phyloP scores from a whole-genome alignment of 2,888 invertebrate species.

The Xanthorhoe spadicearia region DNA sequence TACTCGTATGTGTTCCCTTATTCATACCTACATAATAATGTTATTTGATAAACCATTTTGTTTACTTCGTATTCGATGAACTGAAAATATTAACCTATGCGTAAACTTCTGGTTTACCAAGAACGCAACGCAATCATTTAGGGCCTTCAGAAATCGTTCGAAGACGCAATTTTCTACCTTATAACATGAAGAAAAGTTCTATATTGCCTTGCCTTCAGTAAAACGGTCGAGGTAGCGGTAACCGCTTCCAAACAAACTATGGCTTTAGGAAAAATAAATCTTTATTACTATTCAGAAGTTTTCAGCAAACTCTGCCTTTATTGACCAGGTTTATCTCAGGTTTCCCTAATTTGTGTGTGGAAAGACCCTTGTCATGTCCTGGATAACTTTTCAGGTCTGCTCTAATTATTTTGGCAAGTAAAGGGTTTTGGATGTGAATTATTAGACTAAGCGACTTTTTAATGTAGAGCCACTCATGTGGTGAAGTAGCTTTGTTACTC shows the following conservation, averaged over 20 bases:
- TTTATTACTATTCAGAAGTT: slow-evolving; percentile 2
- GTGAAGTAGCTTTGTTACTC: slow-evolving; percentile 13
- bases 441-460: background rate
- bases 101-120: background rate
- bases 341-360: slow-evolving; percentile 2
- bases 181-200: background rate
- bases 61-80: slow-evolving; percentile 38
- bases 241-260: background rate
- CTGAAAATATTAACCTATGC: slow-evolving; percentile 24
- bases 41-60: slow-evolving; percentile 36
- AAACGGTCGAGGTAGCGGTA: background rate
- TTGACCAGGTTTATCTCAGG: background rate
- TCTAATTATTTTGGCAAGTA: slow-evolving; percentile 15
- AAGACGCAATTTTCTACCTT: background rate
- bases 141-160: background rate
- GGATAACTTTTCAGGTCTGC: background rate
- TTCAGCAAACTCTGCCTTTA: background rate
- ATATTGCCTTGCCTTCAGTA: background rate
- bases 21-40: slow-evolving; percentile 6
- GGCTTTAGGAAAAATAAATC: background rate
- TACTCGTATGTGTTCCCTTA: too few relatives aligned
- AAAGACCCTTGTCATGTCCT: slow-evolving; percentile 16
- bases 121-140: background rate
- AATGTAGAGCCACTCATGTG: slow-evolving; percentile 10
- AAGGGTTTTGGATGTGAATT: slow-evolving; percentile 11